Conservation (phyloP, 2,888 invertebrate genomes). For the Podotricha telesiphe region DNA sequence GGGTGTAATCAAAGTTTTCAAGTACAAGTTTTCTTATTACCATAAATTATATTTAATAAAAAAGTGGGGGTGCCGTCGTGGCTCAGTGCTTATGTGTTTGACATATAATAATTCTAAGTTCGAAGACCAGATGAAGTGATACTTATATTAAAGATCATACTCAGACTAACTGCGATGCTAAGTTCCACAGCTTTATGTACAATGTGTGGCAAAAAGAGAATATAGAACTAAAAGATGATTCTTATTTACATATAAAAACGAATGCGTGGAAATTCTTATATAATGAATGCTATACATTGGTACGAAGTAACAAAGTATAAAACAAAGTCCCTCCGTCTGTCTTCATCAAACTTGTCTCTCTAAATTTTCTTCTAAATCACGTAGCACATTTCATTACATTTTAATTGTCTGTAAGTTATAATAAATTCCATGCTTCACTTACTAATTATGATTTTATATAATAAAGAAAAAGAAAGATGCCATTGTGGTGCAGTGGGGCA, state of each 20-base stretch:
- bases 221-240: too few species aligned
- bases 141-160: not conserved
- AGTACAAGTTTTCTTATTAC: slow-evolving; percentile 22
- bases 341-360: slow-evolving; percentile 14
- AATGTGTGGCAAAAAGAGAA: too few species aligned
- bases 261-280: not conserved
- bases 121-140: not conserved
- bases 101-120: not conserved
- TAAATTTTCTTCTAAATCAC: slow-evolving; percentile 16
- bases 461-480: not conserved
- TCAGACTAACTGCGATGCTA: too few species aligned
- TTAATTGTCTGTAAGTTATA: not conserved
- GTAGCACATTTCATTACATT: slow-evolving; percentile 12
- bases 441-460: not conserved
- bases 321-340: slow-evolving; percentile 2
- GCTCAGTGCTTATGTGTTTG: not conserved
- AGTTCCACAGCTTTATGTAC: too few species aligned
- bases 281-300: not conserved
- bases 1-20: slow-evolving; percentile 41
- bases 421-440: not conserved
- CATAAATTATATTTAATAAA: slow-evolving; percentile 22
- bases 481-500: too few species aligned
- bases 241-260: not conserved
- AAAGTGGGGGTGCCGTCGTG: slow-evolving; percentile 33
- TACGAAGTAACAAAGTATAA: slow-evolving; percentile 1